Conservation (phyloP, 2,113 vertebrate genomes). For the Morone chrysops region DNA sequence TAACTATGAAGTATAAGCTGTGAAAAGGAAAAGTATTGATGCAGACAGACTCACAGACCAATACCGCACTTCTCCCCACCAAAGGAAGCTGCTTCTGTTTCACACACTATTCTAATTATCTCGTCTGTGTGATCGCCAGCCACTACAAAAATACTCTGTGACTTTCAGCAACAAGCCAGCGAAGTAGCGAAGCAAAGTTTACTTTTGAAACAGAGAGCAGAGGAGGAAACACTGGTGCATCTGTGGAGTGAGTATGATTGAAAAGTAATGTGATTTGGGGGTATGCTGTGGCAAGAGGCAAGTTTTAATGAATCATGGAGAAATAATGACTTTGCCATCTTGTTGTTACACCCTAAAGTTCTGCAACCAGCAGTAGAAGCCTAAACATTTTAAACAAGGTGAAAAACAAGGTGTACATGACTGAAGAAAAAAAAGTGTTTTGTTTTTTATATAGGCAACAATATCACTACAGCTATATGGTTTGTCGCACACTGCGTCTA, state of each 20-base stretch:
- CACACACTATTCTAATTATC: slow-evolving; percentile 17
- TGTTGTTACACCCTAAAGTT: not conserved
- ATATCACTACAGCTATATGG: not conserved
- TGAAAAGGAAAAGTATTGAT: not conserved
- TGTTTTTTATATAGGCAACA: not conserved
- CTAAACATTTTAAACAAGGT: not conserved
- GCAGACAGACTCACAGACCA: slow-evolving; percentile 8
- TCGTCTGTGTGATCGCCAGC: slow-evolving; percentile 9
- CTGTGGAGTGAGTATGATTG: not conserved
- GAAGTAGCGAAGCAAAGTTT: not conserved
- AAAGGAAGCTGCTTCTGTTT: slow-evolving; percentile 49
- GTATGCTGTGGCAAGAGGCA: not conserved
- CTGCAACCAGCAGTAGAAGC: not conserved
- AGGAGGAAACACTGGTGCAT: not conserved
- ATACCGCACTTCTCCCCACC: slow-evolving; percentile 11
- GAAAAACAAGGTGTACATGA: not conserved
- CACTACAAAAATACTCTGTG: slow-evolving; percentile 13
- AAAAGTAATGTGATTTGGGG: not conserved
- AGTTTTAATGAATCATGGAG: not conserved
- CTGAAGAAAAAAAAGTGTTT: not conserved
- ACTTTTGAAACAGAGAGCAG: not conserved
- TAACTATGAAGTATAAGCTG: not conserved
- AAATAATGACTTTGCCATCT: not conserved
- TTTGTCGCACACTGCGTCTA: not conserved
- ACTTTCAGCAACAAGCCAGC: not conserved